phyloP scores from a whole-genome alignment of 2,113 vertebrate genomes.

The Chaenocephalus aceratus region DNA sequence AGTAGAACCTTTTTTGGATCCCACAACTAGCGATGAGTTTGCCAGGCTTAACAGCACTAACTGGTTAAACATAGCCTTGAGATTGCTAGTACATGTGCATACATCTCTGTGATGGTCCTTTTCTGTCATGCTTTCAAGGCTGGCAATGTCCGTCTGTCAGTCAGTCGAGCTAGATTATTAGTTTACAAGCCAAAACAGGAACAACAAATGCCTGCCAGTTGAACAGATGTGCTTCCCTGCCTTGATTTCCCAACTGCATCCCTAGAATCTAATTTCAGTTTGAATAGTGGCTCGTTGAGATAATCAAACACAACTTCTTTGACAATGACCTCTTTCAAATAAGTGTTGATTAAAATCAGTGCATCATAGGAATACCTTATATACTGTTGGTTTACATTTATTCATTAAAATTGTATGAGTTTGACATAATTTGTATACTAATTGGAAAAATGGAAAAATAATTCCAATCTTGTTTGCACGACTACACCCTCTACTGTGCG shows the following conservation, averaged over 20 bases:
- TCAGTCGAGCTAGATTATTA: slow-evolving; percentile 1
- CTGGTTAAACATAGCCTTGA: neutral
- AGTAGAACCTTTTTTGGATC: neutral
- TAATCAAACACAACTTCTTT: slow-evolving; percentile 31
- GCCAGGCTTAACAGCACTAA: neutral
- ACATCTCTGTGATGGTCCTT: neutral
- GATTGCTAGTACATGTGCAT: neutral
- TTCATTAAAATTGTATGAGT: slow-evolving; percentile 11
- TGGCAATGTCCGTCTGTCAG: neutral
- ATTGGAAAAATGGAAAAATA: neutral
- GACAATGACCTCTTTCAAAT: slow-evolving; percentile 27
- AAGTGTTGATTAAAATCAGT: slow-evolving; percentile 31
- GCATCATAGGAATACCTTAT: neutral
- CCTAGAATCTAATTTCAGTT: slow-evolving; percentile 32
- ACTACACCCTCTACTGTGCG: neutral
- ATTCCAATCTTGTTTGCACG: neutral
- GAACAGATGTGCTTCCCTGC: slow-evolving; percentile 49
- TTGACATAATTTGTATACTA: slow-evolving; percentile 11
- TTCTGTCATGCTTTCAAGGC: neutral
- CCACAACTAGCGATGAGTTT: too few relatives aligned
- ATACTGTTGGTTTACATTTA: slow-evolving; percentile 28
- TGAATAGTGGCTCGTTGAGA: slow-evolving; percentile 34
- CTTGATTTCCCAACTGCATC: slow-evolving; percentile 66
- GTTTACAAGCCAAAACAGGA: slow-evolving; percentile 30
- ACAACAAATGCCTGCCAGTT: slow-evolving; percentile 41